Evolutionary conservation across 2,797 vertebrate species (phyloP), one percentile per base, ranked within the genome.

Genomic region (Okamejei kenojei): DNA sequence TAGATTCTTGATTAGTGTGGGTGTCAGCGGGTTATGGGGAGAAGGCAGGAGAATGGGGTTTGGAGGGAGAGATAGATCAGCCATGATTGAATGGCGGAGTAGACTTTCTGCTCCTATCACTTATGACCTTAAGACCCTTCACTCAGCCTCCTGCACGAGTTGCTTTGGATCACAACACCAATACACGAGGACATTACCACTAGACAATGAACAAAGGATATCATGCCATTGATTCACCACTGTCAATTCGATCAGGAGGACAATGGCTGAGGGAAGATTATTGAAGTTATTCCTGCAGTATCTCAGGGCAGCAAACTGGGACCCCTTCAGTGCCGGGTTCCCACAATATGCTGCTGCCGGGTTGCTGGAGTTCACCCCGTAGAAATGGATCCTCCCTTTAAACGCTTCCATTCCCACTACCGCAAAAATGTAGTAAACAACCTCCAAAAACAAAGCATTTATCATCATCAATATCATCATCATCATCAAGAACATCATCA

Each of bases 211-310:
- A 1, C 90, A 94, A 96, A 99, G 98, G 98, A 99, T 99, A 99
- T 98, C 95, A 0, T 99, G 98, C 98, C 98, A 98, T 95, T 99
- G 98, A 95, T 99, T 99, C 94, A 99, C 98, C 78, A 98, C 97
- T 0, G 98, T 99, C 93, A 99, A 97, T 95, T 99, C 98, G 95
- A 97, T 93, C 93, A 99, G 96, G 77, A 99, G 96, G 0, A 99
- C 93, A 94, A 98, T 97, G 8, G 98, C 96, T 0, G 98, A 97
- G 0, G 96, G 95, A 0, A 98, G 96, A 93, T 98, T 45, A 19
- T 98, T 99, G 96, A 99, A 99, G 96, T 99, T 99, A 96, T 99
- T 99, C 94, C 96, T 98, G 96, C 98, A 99, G 95, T 99, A 99
- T 94, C 96, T 96, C 93, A 96, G 96, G 13, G 94, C 95, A 29